phyloP scores from a whole-genome alignment of 2,113 vertebrate genomes.

The Coptodon bakossiorum region DNA sequence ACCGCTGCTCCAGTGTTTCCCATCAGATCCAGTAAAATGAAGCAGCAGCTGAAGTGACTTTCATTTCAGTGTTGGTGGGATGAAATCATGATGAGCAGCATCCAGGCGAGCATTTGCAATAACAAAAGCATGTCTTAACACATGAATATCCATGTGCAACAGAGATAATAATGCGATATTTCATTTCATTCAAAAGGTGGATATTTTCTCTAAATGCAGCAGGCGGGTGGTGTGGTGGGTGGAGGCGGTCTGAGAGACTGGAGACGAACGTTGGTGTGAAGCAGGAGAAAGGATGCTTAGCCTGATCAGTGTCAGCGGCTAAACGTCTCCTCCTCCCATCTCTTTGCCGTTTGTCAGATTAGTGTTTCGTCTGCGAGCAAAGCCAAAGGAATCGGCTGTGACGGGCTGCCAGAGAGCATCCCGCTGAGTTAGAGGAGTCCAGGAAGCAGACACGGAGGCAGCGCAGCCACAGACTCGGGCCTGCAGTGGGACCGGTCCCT shows the following conservation, averaged over 20 bases:
- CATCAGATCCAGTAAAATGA: accelerated
- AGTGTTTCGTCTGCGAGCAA: background rate
- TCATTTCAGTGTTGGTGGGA: accelerated
- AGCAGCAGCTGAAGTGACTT: background rate
- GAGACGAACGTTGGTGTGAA: background rate
- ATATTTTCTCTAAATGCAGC: background rate
- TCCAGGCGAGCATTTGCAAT: background rate
- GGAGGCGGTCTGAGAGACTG: background rate
- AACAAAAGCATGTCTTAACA: accelerated
- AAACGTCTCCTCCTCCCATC: background rate
- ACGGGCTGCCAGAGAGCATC: slow-evolving; percentile 42
- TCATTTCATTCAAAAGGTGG: background rate
- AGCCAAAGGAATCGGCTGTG: background rate
- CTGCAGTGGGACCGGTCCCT: background rate
- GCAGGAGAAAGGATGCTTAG: background rate
- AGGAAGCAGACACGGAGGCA: background rate
- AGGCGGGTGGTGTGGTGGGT: background rate
- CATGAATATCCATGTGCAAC: background rate
- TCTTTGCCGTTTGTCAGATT: slow-evolving; percentile 34
- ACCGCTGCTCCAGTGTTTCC: background rate
- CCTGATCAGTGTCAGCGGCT: background rate
- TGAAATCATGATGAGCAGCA: background rate
- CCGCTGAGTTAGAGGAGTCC: background rate
- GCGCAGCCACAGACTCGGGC: background rate
- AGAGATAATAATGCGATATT: accelerated